Evolutionary conservation across 2,113 vertebrate species (phyloP), one percentile per base, ranked within the genome.

Genomic region (Semicossyphus pulcher): DNA sequence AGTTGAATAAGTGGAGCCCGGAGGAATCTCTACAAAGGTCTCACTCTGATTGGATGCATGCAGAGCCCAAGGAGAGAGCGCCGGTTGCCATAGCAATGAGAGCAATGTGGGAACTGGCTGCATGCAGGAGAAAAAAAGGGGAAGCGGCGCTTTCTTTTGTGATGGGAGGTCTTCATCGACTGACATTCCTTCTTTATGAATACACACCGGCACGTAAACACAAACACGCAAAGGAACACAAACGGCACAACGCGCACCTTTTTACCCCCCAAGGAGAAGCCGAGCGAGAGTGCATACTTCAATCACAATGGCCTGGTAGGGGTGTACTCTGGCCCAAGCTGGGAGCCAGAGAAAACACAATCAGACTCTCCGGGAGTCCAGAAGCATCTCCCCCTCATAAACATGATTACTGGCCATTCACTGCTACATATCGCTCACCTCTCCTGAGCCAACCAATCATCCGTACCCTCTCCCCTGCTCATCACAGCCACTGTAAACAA

Each of bases 21-120:
- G 88, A 92, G 92, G 91, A 94, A 91, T 94, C 92, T 93, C 92
- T 90, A 93, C 92, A 94, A 93, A 94, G 91, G 93, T 93, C 90
- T 93, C 88, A 53, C 86, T 93, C 90, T 94, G 93, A 94, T 94
- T 94, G 92, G 92, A 91, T 90, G 89, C 91, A 81, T 89, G 83
- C 85, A 84, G 88, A 89, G 90, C 91, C 91, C 81, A 91, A 92
- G 92, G 83, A 92, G 89, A 90, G 90, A 90, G 88, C 63, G 66
- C 84, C 41, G 83, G 93, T 94, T 94, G 93, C 93, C 92, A 94
- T 93, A 91, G 93, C 92, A 86, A 94, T 93, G 90, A 88, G 88
- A 88, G 89, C 85, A 88, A 85, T 91, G 89, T 91, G 87, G 89
- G 87, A 93, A 88, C 76, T 87, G 86, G 88, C 87, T 91, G 81